A percentile compares a stretch with the other conserved stretches of the same genome.
These are phyloP conservation scores for Merops nubicus DNA, from an alignment of 2,113 vertebrate genomes.

Conservation along the genomic window DNA sequence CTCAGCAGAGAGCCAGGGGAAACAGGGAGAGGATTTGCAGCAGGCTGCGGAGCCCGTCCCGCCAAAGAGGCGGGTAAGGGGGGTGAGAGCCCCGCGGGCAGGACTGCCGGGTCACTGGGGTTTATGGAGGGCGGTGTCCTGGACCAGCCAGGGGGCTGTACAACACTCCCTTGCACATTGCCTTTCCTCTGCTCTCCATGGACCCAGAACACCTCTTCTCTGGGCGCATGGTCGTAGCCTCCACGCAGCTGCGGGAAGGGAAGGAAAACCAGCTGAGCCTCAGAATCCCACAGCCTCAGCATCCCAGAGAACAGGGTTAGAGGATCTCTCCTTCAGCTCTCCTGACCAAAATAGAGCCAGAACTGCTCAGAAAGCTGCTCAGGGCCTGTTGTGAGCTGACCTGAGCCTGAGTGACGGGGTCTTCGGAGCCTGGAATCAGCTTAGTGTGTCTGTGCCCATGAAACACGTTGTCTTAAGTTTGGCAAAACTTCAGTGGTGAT, in stretches of 20 bases:
- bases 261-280: not conserved
- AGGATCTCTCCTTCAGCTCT: not conserved
- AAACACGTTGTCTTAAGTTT: not conserved
- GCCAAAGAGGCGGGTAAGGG: not conserved
- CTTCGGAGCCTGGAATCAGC: fast-evolving
- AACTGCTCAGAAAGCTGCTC: not conserved
- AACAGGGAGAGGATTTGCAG: not conserved
- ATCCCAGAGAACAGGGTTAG: fast-evolving
- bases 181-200: not conserved
- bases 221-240: not conserved
- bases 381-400: not conserved
- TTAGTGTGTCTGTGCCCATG: fast-evolving
- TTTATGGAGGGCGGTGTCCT: not conserved
- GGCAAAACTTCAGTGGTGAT: not conserved
- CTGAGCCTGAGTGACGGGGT: not conserved
- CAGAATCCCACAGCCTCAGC: not conserved
- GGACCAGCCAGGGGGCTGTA: not conserved
- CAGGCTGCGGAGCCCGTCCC: not conserved
- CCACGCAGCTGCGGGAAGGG: not conserved
- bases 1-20: not conserved
- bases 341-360: not conserved
- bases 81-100: not conserved
- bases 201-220: not conserved
- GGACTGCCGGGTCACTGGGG: fast-evolving
- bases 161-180: not conserved